A percentile compares a stretch with the other conserved stretches of the same genome.
Evolutionary conservation across 1,140 invertebrate genomes (phyloP).

Genomic region (Lucilia cuprina): DNA sequence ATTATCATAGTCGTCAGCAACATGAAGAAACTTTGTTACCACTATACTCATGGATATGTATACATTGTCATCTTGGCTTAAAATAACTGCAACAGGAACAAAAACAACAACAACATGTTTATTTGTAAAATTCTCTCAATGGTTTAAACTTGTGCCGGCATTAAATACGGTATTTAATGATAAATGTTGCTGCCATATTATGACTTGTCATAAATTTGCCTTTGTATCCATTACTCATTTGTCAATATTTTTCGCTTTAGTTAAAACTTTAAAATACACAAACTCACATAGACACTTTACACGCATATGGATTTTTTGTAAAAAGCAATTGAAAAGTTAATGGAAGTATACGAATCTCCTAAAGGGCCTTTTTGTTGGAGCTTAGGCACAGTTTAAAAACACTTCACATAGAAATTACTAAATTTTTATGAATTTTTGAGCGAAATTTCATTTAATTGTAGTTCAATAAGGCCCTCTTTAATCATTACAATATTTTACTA

Average conservation of each 20-base stretch:
- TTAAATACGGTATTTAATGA: constrained; percentile 36
- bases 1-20: too few relatives aligned
- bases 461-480: too few relatives aligned
- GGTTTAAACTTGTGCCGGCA: constrained; percentile 21
- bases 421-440: too few relatives aligned
- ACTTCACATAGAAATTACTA: too few relatives aligned
- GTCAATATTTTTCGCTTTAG: constrained; percentile 33
- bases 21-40: neutral
- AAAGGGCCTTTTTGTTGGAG: too few relatives aligned
- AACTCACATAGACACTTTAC: neutral
- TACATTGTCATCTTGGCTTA: constrained; percentile 3
- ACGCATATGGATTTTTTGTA: neutral
- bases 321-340: too few relatives aligned
- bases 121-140: too few relatives aligned
- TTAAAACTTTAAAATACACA: neutral
- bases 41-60: neutral
- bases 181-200: constrained; percentile 40
- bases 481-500: too few relatives aligned
- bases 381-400: too few relatives aligned
- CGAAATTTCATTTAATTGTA: too few relatives aligned
- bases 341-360: too few relatives aligned
- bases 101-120: neutral
- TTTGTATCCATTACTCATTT: constrained; percentile 41
- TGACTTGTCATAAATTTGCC: constrained; percentile 41
- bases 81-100: neutral